A percentile compares a stretch with the other conserved stretches of the same genome.
These are phyloP conservation scores for Girardia tigrina DNA, from an alignment of 2,888 invertebrate species.

Conservation along the genomic window DNA sequence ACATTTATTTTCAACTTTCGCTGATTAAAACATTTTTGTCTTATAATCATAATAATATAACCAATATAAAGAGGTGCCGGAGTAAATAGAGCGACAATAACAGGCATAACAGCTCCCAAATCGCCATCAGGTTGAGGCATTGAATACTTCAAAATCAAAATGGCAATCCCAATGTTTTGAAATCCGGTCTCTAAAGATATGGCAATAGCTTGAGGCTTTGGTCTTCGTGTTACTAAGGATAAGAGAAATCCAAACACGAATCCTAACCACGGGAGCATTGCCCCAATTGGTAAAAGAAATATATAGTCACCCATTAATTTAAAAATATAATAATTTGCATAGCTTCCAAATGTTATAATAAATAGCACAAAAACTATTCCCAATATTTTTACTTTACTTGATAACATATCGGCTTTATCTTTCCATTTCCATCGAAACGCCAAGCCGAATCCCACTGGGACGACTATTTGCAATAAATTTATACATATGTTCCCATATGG, in stretches of 20 bases:
- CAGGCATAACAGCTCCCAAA: conserved; percentile 32
- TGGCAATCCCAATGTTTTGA: conserved; percentile 44
- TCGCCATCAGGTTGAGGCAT: conserved; percentile 35
- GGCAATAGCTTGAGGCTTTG: conserved; percentile 4
- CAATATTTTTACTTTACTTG: conserved; percentile 42
- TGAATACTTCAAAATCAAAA: conserved; percentile 41
- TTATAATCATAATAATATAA: too few species aligned
- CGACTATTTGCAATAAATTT: conserved; percentile 44
- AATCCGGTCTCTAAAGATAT: conserved; percentile 50
- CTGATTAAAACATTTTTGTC: too few species aligned
- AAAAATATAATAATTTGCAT: conserved; percentile 47
- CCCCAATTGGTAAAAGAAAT: conserved; percentile 32
- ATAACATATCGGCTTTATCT: conserved; percentile 40
- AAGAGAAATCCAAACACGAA: conserved; percentile 48
- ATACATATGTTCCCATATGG: conserved; percentile 44
- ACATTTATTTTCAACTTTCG: too few species aligned
- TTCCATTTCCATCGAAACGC: conserved; percentile 41
- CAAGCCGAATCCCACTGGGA: conserved; percentile 48
- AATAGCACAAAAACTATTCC: conserved; percentile 45
- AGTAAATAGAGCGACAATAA: conserved; percentile 32
- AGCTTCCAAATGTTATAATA: conserved; percentile 42
- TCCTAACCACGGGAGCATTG: conserved; percentile 48
- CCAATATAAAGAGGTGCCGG: conserved; percentile 29
- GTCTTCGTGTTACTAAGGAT: conserved; percentile 26
- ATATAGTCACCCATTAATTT: conserved; percentile 41